Percentiles rank a stretch among this genome's conserved stretches.
Conservation (phyloP, 2,888 invertebrate genomes). For the Zootermopsis nevadensis region DNA sequence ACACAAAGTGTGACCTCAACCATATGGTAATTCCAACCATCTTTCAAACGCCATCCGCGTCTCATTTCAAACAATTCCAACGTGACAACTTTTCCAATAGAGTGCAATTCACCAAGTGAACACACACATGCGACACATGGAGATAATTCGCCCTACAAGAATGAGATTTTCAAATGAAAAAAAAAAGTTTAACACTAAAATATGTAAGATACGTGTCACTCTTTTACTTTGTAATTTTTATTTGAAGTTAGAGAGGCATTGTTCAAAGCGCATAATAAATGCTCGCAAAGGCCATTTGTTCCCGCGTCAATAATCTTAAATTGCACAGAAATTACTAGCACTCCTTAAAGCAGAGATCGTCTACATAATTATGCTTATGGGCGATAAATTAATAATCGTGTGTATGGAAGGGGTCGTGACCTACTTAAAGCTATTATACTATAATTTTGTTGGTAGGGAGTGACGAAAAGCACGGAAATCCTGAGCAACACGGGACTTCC, state of each 20-base stretch:
- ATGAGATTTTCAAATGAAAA: neutral
- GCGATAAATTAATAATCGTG: too few species aligned
- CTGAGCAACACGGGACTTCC: too few species aligned
- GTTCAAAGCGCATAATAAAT: neutral
- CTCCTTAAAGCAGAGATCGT: too few species aligned
- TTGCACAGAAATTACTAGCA: too few species aligned
- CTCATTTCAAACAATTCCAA: neutral
- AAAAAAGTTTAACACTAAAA: constrained; percentile 26
- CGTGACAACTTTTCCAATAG: neutral
- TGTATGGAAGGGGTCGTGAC: too few species aligned
- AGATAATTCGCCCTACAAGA: constrained; percentile 43
- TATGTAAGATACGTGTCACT: neutral
- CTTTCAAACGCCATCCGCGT: neutral
- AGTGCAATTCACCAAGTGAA: neutral
- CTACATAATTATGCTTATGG: too few species aligned
- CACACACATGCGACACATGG: constrained; percentile 7
- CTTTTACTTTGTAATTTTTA: constrained; percentile 7
- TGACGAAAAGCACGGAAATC: too few species aligned
- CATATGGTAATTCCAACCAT: constrained; percentile 26
- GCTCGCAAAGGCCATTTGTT: neutral
- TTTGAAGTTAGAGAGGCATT: neutral
- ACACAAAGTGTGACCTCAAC: constrained; percentile 6
- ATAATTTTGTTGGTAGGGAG: too few species aligned
- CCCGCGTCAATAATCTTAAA: neutral
- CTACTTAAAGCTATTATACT: too few species aligned